Evolutionary conservation across 2,888 invertebrate genomes (phyloP), one percentile per base, ranked within the genome.

Genomic region (Lottia gigantea): DNA sequence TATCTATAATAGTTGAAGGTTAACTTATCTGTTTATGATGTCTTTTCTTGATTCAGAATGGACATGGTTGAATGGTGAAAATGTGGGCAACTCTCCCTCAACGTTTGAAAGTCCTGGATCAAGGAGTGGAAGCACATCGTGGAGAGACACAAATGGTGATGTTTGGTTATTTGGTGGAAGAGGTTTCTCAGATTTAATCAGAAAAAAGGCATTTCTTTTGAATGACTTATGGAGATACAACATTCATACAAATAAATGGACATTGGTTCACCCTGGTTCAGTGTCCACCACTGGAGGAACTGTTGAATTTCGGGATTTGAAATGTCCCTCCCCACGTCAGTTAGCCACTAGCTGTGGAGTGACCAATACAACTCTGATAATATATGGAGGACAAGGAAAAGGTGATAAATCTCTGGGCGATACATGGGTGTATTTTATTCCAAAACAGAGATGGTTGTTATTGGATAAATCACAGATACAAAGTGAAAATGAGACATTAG

Each of bases 161-260:
- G 66, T 81, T 11, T 83, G 80, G 81, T 69, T 83, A 74, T 84
- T 84, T 79, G 84, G 84, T 40, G 85, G 84, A n/a, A 71, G 70
- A 49, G 78, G 78, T 23, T 78, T 75, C 61, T 66, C 74, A 23
- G 71, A 71, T 19, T 6, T 66, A 4, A 40, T 63, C 25, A 75
- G 77, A 64, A 72, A 72, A 3, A 66, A 73, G 11, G 74, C 80
- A 19, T 66, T 68, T 23, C 62, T 82, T 11, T 72, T 78, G 55
- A 83, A 81, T 74, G 84, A 85, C 65, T 70, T 85, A 6, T 85
- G 85, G 85, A 71, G 66, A 19, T 78, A 76, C 68, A 69, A 76
- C 62, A 62, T 71, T 8, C 31, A n/a, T 23, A 72, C 68, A 11
- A 64, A 68, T 16, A 71, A 71, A 12, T 83, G 83, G 82, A 74